Base-by-base conservation (phyloP, 1,140 invertebrate genomes). In the Copidosoma floridanum region DNA sequence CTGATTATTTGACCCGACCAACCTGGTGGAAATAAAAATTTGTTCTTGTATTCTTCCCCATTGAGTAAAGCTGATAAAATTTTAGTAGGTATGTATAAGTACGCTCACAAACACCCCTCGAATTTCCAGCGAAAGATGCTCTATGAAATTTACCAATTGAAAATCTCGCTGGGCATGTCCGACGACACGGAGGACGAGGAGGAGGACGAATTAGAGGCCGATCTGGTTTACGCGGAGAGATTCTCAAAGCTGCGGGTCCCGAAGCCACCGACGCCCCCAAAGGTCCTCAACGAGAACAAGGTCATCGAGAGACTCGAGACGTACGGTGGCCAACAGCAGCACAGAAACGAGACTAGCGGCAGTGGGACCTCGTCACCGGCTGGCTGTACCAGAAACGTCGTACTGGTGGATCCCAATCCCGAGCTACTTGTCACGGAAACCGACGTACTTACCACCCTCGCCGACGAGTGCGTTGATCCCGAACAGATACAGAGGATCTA, bases 111-210 rank as follows among this genome's bases (percentile, higher is more conserved):
- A n/a, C n/a, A n/a, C n/a, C n/a, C n/a, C n/a, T n/a, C n/a, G n/a
- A n/a, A n/a, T n/a, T n/a, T n/a, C 43, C 63, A 81, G 79, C 68
- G 77, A 59, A 75, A 68, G 69, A 82, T 82, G 81, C 57, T 76
- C 7, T 71, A 75, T 18, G 80, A 82, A 64, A 73, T 82, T 4
- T 71, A 78, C 52, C 77, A 77, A 38, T 63, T 82, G 21, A 80
- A 78, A 58, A 66, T 69, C n/a, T 73, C 76, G 32, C 65, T 82
- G 24, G 77, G 76, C 32, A 71, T 81, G 23, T 58, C 62, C 12
- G 71, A 75, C 7, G 71, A 78, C 16, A 68, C 71, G 4, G 77
- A 80, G 1, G 61, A 62, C 1, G 67, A 74, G 1, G 57, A 59
- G 1, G 37, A 46, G 40, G 59, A 61, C 26, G 59, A 61, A 16